phyloP scores from a whole-genome alignment of 2,888 invertebrate genomes.

The Trisateles emortualis region DNA sequence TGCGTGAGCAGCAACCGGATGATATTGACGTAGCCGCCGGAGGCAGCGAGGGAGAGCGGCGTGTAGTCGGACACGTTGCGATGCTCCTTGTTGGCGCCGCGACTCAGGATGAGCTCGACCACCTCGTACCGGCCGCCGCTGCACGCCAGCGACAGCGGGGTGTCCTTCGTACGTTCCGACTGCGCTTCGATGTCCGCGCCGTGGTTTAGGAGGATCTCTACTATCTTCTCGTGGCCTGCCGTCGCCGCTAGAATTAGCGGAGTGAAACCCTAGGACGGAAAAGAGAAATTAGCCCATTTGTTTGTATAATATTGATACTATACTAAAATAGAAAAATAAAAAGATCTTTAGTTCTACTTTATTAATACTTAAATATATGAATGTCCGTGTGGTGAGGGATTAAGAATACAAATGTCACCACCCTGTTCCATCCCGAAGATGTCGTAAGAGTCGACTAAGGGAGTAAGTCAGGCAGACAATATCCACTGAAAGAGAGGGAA shows the following conservation, averaged over 20 bases:
- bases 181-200: slow-evolving; percentile 99
- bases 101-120: slow-evolving; percentile 95
- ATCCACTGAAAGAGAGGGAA: too few relatives aligned
- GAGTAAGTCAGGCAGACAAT: too few relatives aligned
- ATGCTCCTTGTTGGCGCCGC: slow-evolving; percentile 98
- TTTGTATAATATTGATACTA: too few relatives aligned
- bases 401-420: too few relatives aligned
- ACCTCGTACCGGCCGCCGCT: slow-evolving; percentile 98
- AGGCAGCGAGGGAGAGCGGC: slow-evolving; percentile 98
- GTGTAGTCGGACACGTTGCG: slow-evolving; percentile 99
- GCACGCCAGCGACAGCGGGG: slow-evolving; percentile 98
- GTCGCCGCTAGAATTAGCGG: slow-evolving; percentile 99
- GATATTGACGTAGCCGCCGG: slow-evolving; percentile 99
- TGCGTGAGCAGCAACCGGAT: slow-evolving; percentile 96
- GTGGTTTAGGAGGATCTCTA: slow-evolving; percentile 96
- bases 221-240: slow-evolving; percentile 93
- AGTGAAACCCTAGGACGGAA: slow-evolving; percentile 92
- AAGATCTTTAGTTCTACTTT: too few relatives aligned
- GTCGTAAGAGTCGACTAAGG: too few relatives aligned
- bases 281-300: too few relatives aligned
- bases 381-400: too few relatives aligned
- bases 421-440: too few relatives aligned
- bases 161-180: slow-evolving; percentile 99
- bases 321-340: too few relatives aligned
- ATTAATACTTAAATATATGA: too few relatives aligned